Conservation (phyloP, 2,113 vertebrate genomes). For the Prionailurus viverrinus region DNA sequence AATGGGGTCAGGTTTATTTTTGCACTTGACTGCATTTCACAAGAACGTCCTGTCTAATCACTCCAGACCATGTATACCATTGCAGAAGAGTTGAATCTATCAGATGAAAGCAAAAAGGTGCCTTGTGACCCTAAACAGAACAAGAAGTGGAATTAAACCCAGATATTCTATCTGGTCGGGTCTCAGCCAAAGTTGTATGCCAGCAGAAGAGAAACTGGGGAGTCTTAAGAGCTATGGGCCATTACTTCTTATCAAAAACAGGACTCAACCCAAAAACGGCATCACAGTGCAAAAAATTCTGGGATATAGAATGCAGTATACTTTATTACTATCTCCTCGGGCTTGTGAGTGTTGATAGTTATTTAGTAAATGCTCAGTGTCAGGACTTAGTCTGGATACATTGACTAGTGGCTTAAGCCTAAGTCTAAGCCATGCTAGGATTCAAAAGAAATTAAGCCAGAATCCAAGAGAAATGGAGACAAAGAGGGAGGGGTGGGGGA, state of each 20-base stretch:
- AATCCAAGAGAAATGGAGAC: background rate
- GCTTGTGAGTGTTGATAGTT: background rate
- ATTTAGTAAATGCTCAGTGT: background rate
- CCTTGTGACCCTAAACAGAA: conserved; percentile 60
- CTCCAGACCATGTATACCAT: background rate
- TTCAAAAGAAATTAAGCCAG: background rate
- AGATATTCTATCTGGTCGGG: conserved; percentile 27
- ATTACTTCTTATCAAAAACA: conserved; percentile 57
- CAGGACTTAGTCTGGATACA: background rate
- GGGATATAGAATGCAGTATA: conserved; percentile 66
- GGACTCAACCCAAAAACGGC: conserved; percentile 46
- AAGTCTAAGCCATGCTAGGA: background rate
- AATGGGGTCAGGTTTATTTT: conserved; percentile 73
- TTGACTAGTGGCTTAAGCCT: background rate
- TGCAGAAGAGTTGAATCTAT: background rate
- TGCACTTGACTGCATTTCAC: conserved; percentile 33
- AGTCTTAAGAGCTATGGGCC: background rate
- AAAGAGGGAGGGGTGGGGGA: background rate
- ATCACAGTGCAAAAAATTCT: conserved; percentile 60
- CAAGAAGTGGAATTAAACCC: conserved; percentile 33
- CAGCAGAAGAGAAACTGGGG: background rate
- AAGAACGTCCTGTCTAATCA: conserved; percentile 57
- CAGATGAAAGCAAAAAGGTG: background rate
- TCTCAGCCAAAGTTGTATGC: background rate
- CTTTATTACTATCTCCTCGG: conserved; percentile 70